Evolutionary conservation across 2,888 invertebrate genomes (phyloP).

Genomic region (Nycteola revayana): DNA sequence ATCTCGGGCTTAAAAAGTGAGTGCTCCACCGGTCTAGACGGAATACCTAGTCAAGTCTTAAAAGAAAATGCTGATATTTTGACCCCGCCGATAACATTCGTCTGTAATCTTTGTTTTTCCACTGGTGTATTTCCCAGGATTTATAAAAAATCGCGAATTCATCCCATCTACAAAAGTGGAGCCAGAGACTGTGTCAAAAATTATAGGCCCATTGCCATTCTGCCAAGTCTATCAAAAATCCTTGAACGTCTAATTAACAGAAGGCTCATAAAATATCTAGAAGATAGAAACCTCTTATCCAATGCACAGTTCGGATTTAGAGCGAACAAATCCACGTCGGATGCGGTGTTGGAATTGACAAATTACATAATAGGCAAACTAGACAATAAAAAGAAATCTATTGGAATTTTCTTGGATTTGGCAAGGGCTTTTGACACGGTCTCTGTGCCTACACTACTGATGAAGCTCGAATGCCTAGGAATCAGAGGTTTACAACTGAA

Average conservation of each 20-base stretch:
- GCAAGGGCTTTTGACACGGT: slow-evolving; percentile 1
- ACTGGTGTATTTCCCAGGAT: slow-evolving; percentile 1
- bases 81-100: slow-evolving; percentile 1
- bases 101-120: background rate
- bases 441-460: background rate
- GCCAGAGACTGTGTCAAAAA: slow-evolving; percentile 5
- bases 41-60: background rate
- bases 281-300: background rate
- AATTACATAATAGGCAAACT: background rate
- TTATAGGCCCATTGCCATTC: too few species aligned
- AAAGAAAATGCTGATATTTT: slow-evolving; percentile 4
- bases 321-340: background rate
- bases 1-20: slow-evolving; percentile 1
- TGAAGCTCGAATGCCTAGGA: slow-evolving; percentile 1
- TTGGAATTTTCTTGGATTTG: background rate
- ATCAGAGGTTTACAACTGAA: background rate
- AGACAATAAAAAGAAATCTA: background rate
- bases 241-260: background rate
- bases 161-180: background rate
- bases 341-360: background rate
- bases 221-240: background rate
- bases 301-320: background rate
- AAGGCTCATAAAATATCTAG: too few species aligned
- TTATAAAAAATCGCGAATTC: slow-evolving; percentile 1
- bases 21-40: background rate